Evolutionary conservation across 2,797 vertebrate species (phyloP), one percentile per base, ranked within the genome.

Genomic region (Tinamus major): DNA sequence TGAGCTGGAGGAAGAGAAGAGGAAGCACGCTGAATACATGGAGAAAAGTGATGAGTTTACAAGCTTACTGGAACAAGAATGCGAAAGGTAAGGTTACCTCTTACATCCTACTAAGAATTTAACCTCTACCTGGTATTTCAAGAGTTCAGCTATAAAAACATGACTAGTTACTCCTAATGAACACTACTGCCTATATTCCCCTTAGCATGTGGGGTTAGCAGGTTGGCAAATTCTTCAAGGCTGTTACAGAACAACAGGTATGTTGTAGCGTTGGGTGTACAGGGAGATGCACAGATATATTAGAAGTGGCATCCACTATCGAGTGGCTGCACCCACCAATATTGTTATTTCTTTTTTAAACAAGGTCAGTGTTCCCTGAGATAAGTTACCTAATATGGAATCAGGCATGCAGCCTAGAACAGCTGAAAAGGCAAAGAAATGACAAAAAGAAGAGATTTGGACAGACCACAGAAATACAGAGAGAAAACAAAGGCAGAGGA

Each of bases 21-120:
- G 96, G 95, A 99, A 99, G 96, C 99, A 99, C 89, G 98, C 97
- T 27, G 98, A 99, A 93, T 99, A 99, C 81, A 98, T 99, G 98
- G 98, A 98, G 96, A 99, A 99, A 97, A 99, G 98, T 3, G 98
- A 99, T 46, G 99, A 99, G 96, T 99, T 99, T 97, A 99, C 98
- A 95, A 98, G 98, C 96, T 97, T 99, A 96, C 97, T 99, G 97
- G 99, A 99, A 97, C 98, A 99, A 96, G 99, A 99, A 96, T 97
- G 98, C 15, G 98, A 99, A 98, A 98, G 99, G 99, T 99, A 98
- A 98, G 98, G 71, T 53, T 76, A 70, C 55, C 71, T 75, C 37
- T 70, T 94, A 49, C 8, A 48, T 9, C 35, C 4, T 68, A 87
- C 23, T 62, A 78, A 64, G 67, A 87, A 44, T 44, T 44, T 44